A percentile compares a stretch with the other conserved stretches of the same genome.
phyloP scores from a whole-genome alignment of 2,797 vertebrate species.

The Euthynnus affinis region DNA sequence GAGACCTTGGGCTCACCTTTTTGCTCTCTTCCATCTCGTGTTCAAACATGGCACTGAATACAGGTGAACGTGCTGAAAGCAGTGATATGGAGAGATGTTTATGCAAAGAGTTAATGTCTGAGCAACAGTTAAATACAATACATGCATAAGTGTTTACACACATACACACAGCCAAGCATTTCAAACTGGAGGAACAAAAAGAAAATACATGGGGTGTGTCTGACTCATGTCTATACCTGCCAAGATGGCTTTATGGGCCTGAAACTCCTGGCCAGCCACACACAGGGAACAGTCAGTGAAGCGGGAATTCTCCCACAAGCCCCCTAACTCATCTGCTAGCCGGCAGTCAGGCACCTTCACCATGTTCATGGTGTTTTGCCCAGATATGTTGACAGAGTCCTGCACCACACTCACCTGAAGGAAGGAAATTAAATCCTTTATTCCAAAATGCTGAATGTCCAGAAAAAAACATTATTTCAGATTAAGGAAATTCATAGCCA shows the following conservation, averaged over 20 bases:
- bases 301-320: slow-evolving; percentile 97
- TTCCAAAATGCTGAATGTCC: background rate
- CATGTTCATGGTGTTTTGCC: slow-evolving; percentile 99
- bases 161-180: background rate
- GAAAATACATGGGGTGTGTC: background rate
- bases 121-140: background rate
- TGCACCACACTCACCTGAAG: slow-evolving; percentile 97
- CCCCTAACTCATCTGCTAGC: slow-evolving; percentile 95
- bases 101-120: background rate
- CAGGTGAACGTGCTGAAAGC: slow-evolving; percentile 92
- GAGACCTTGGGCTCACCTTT: slow-evolving; percentile 87
- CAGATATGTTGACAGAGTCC: slow-evolving; percentile 98
- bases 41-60: slow-evolving; percentile 99
- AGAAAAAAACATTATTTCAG: background rate
- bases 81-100: slow-evolving; percentile 34
- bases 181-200: background rate
- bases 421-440: background rate
- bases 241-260: slow-evolving; percentile 98
- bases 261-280: slow-evolving; percentile 97
- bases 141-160: background rate
- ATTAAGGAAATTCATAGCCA: no score
- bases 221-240: slow-evolving; percentile 87
- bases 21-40: slow-evolving; percentile 99
- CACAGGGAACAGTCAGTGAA: slow-evolving; percentile 98
- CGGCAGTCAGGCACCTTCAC: slow-evolving; percentile 98